phyloP scores from a whole-genome alignment of 2,888 invertebrate species.

The Callyntrura guangdongensis region DNA sequence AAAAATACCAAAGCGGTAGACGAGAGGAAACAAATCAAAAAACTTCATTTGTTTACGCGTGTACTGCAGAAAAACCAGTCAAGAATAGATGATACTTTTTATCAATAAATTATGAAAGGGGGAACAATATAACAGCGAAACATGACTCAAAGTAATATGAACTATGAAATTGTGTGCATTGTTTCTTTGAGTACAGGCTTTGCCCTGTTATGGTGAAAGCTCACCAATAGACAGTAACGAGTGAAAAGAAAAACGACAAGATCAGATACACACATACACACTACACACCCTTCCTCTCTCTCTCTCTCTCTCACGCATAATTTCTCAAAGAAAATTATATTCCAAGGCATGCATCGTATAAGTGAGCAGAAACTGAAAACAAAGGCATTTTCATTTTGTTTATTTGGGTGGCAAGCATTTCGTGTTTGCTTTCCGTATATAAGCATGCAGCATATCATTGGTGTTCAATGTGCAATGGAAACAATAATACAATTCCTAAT shows the following conservation, averaged over 20 bases:
- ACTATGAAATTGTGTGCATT: constrained; percentile 43
- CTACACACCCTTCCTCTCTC: background rate
- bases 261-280: constrained; percentile 56
- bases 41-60: constrained; percentile 5
- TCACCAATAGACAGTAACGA: constrained; percentile 53
- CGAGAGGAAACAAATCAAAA: background rate
- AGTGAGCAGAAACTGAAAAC: background rate
- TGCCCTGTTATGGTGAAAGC: background rate
- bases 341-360: constrained; percentile 46
- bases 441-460: constrained; percentile 38
- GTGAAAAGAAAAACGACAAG: constrained; percentile 21
- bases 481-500: no score
- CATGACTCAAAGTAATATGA: constrained; percentile 40
- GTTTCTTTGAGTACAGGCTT: constrained; percentile 31
- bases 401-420: background rate
- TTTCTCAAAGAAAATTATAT: constrained; percentile 72
- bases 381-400: background rate
- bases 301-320: no score
- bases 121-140: background rate
- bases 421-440: background rate
- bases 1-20: background rate
- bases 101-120: background rate
- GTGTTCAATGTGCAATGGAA: constrained; percentile 1
- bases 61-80: background rate
- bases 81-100: background rate